These are phyloP conservation scores for Hydriomena furcata DNA, from an alignment of 2,888 invertebrate genomes.

Conservation along the genomic window DNA sequence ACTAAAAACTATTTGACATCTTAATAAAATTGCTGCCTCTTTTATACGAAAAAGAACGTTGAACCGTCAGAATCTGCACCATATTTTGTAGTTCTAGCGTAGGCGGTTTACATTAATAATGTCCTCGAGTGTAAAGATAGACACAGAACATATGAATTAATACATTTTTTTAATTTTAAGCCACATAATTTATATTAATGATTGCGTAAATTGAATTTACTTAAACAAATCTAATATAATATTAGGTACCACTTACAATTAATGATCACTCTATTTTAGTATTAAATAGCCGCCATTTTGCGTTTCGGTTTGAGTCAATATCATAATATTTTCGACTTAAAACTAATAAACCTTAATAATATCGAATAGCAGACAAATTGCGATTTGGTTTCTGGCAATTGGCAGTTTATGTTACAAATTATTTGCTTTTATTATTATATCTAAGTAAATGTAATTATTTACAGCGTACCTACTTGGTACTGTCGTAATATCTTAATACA, in stretches of 20 bases:
- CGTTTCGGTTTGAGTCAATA: neutral
- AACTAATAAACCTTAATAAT: slow-evolving; percentile 10
- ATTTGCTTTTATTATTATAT: slow-evolving; percentile 13
- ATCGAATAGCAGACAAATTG: slow-evolving; percentile 25
- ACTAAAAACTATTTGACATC: no score
- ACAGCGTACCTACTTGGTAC: slow-evolving; percentile 6
- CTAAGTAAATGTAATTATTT: slow-evolving; percentile 5
- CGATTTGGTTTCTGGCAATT: slow-evolving; percentile 35
- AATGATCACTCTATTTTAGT: neutral
- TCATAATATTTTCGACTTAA: neutral
- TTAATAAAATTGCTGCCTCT: no score
- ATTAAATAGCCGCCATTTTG: neutral
- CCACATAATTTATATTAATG: slow-evolving; percentile 1
- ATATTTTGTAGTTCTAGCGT: neutral
- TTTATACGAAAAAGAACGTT: no score
- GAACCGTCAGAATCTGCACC: no score
- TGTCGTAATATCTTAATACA: slow-evolving; percentile 1
- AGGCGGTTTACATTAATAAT: neutral
- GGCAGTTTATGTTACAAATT: slow-evolving; percentile 29
- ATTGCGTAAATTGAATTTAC: slow-evolving; percentile 19
- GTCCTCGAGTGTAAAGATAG: neutral
- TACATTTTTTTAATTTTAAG: neutral
- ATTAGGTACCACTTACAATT: no score
- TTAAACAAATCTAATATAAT: slow-evolving; percentile 1
- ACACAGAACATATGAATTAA: neutral